A percentile compares a stretch with the other conserved stretches of the same genome.
Evolutionary conservation across 2,113 vertebrate genomes (phyloP).

Genomic region (Sakesphorus luctuosus): DNA sequence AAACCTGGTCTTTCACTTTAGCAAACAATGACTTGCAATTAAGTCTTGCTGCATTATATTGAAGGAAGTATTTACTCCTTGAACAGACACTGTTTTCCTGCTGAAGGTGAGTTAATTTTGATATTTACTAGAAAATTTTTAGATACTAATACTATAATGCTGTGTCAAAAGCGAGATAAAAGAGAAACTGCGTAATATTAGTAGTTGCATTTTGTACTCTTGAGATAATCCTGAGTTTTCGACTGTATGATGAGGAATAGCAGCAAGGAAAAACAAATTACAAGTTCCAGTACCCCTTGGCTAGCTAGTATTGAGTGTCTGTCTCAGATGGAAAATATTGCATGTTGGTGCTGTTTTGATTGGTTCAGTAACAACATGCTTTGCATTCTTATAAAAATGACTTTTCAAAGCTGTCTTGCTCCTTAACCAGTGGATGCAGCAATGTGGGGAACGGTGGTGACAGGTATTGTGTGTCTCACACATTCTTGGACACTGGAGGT

Average conservation of each 20-base stretch:
- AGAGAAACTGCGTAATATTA: neutral
- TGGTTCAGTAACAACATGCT: neutral
- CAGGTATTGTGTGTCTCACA: neutral
- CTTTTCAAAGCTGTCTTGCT: neutral
- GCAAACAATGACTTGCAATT: neutral
- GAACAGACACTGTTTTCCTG: neutral
- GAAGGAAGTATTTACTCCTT: neutral
- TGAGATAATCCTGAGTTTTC: neutral
- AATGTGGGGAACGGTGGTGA: neutral
- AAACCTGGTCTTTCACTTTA: neutral
- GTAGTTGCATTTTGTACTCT: neutral
- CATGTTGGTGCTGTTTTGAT: neutral
- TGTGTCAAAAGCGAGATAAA: neutral
- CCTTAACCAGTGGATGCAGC: neutral
- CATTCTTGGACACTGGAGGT: neutral
- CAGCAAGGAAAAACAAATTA: neutral
- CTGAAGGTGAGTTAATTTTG: neutral
- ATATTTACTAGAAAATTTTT: neutral
- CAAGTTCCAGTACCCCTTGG: neutral
- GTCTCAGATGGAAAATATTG: neutral
- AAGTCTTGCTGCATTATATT: neutral
- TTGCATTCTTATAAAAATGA: neutral
- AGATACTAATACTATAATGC: neutral
- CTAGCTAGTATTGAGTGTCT: neutral
- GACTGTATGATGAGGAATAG: neutral